Conservation (phyloP, 2,888 invertebrate genomes). For the Macaria notata region DNA sequence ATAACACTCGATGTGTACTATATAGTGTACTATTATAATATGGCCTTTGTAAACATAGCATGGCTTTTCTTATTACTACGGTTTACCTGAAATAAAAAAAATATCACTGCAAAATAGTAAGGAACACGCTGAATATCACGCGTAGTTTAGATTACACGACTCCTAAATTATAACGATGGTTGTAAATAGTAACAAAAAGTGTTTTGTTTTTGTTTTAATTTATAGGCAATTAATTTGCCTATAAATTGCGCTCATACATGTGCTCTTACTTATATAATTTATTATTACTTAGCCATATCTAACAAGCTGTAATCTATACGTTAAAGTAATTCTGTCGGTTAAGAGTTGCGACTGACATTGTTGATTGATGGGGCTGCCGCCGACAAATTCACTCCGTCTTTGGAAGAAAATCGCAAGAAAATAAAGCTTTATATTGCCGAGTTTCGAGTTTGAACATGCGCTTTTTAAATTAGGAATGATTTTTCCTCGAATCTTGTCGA, state of each 20-base stretch:
- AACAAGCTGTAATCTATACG: slow-evolving; percentile 33
- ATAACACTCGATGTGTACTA: too few relatives aligned
- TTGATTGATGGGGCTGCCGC: slow-evolving; percentile 70
- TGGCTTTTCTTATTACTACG: too few relatives aligned
- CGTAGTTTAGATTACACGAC: too few relatives aligned
- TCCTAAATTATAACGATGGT: too few relatives aligned
- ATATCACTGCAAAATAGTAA: too few relatives aligned
- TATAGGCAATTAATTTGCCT: too few relatives aligned
- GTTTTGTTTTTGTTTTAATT: too few relatives aligned
- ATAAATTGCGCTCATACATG: neutral
- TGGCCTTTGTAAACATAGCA: too few relatives aligned
- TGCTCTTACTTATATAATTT: neutral
- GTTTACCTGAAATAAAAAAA: too few relatives aligned
- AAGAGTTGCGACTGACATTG: slow-evolving; percentile 66
- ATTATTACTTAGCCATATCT: neutral
- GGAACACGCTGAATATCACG: too few relatives aligned
- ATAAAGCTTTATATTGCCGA: slow-evolving; percentile 37
- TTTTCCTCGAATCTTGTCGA: neutral
- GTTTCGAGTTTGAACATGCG: slow-evolving; percentile 25
- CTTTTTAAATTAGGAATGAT: slow-evolving; percentile 7
- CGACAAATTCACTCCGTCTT: slow-evolving; percentile 65
- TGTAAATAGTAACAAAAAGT: too few relatives aligned
- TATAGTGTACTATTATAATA: too few relatives aligned
- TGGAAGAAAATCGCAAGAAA: slow-evolving; percentile 34
- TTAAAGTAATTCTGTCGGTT: slow-evolving; percentile 66